phyloP scores from a whole-genome alignment of 64 coral and sea anemone genomes.

The Pachyseris speciosa region DNA sequence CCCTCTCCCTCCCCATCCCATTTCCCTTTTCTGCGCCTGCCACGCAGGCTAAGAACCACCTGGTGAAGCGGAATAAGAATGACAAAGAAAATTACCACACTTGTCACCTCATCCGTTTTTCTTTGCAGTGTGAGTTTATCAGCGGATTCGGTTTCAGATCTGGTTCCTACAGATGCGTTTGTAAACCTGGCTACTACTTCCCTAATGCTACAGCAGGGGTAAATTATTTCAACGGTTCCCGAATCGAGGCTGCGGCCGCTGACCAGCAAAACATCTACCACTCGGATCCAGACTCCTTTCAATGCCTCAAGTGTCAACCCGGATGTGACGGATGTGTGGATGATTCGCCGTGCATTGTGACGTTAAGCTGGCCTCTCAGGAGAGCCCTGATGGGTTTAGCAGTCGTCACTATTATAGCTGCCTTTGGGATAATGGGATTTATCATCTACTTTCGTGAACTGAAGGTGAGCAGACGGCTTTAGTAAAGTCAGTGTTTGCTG shows the following conservation, averaged over 20 bases:
- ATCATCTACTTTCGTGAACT: slow-evolving; percentile 75
- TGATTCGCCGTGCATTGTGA: slow-evolving; percentile 83
- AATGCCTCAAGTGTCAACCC: slow-evolving; percentile 72
- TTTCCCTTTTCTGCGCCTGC: too few species aligned
- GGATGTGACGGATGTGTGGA: slow-evolving; percentile 80
- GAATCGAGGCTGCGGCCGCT: slow-evolving; percentile 58
- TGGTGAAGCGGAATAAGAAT: too few species aligned
- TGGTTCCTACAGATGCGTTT: slow-evolving; percentile 89
- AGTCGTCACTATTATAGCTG: slow-evolving; percentile 40
- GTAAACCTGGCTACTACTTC: slow-evolving; percentile 89
- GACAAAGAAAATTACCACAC: too few species aligned
- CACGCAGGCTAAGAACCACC: too few species aligned
- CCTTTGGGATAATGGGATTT: slow-evolving; percentile 61
- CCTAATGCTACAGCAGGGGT: slow-evolving; percentile 31
- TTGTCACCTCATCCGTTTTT: neutral
- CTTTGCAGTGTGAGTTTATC: slow-evolving; percentile 64
- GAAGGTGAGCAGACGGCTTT: slow-evolving; percentile 56
- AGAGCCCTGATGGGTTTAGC: slow-evolving; percentile 72
- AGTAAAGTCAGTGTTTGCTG: neutral
- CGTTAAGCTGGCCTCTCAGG: slow-evolving; percentile 83
- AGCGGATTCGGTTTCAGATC: slow-evolving; percentile 80
- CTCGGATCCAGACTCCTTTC: slow-evolving; percentile 64
- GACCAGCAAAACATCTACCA: slow-evolving; percentile 50
- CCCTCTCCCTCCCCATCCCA: too few species aligned
- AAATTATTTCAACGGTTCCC: slow-evolving; percentile 87